Percentiles rank a stretch among this genome's conserved stretches.
phyloP scores from a whole-genome alignment of 2,888 invertebrate species.

The Dryobotodes eremita region DNA sequence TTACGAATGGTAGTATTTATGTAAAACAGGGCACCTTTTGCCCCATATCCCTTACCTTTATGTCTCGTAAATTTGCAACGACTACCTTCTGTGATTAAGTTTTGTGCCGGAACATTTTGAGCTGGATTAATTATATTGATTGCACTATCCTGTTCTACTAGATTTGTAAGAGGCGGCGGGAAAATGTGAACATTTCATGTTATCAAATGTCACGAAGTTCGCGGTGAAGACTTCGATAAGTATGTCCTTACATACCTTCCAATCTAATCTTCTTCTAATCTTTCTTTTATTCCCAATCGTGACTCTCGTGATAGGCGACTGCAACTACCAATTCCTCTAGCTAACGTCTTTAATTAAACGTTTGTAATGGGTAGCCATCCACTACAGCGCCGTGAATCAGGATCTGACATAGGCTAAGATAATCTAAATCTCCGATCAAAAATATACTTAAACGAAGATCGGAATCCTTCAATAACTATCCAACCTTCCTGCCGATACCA shows the following conservation, averaged over 20 bases:
- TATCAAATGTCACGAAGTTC: background rate
- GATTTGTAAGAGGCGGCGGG: background rate
- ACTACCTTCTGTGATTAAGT: conserved; percentile 59
- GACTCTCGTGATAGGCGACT: background rate
- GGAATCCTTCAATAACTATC: background rate
- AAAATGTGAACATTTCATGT: background rate
- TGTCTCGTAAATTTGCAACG: conserved; percentile 61
- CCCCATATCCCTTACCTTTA: conserved; percentile 62
- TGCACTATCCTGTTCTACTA: conserved; percentile 5
- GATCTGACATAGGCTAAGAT: background rate
- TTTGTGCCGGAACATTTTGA: conserved; percentile 43
- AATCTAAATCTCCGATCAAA: background rate
- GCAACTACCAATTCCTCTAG: background rate
- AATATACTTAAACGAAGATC: too few species aligned
- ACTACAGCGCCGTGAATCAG: background rate
- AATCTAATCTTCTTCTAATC: too few species aligned
- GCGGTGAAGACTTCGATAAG: too few species aligned
- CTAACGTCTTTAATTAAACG: background rate
- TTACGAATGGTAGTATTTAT: conserved; percentile 66
- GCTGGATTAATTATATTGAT: conserved; percentile 50
- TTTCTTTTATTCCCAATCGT: background rate
- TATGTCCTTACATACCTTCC: background rate
- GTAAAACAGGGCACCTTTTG: conserved; percentile 63
- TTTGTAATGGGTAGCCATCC: background rate
- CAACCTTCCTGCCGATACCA: background rate